Base-by-base conservation (phyloP, 2,113 vertebrate species). In the Nibea coibor region DNA sequence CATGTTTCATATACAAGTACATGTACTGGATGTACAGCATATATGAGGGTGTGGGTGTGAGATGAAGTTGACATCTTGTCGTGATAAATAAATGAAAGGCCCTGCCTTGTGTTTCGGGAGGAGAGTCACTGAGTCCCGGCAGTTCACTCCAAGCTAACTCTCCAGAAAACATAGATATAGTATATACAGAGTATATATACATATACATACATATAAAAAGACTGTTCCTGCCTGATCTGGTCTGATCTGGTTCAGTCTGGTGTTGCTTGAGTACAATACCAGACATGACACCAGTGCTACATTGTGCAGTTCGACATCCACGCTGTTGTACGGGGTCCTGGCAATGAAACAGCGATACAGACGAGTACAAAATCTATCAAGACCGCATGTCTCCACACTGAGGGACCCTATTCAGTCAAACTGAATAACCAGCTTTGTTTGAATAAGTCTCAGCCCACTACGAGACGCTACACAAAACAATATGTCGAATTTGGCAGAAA, bases 41-140 rank as follows among this genome's bases (percentile, higher is more conserved):
- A 75, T 86, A 77, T 3, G 58, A 80, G 86, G 58, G 64, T 22
- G 90, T 71, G 85, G 59, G 77, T 22, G 85, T 56, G 82, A 82
- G 83, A 83, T 82, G 35, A 69, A 72, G 77, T 19, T 62, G 82
- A 86, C 84, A 75, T 90, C 39, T 42, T 87, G 88, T 82, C 43
- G 58, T 88, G 85, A 89, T 91, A 59, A 88, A 92, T 93, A 90
- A 93, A 90, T 93, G 48, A 93, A 91, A 86, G 71, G 81, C 77
- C 70, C 72, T 78, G 78, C 85, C 79, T 90, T 62, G 79, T 86
- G 86, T 88, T 88, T 77, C 54, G 76, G 77, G 69, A 76, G 63
- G 56, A 80, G 66, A 82, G 65, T 89, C 77, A 76, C 75, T 80
- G 71, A 78, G 79, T 83, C 45, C 59, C 5, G 31, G 87, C 80